Evolutionary conservation across 2,888 invertebrate genomes (phyloP), one percentile per base, ranked within the genome.

Genomic region (Nomada lathburiana): DNA sequence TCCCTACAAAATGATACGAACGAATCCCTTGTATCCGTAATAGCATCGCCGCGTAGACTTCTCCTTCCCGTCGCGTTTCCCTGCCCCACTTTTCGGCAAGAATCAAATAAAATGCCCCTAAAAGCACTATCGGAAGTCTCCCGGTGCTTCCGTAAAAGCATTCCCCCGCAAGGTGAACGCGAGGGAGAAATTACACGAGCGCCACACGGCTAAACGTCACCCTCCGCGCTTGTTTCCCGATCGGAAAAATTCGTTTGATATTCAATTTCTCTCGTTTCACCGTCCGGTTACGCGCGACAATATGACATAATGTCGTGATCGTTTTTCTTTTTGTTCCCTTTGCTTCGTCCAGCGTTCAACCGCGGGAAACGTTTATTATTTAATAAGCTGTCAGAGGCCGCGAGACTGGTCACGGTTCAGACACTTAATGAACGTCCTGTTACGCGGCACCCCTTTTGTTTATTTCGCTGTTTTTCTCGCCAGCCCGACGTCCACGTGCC

Each of bases 21-120:
- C 75, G 74, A 78, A 84, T 76, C 74, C 59, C 73, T 82, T 78
- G 75, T 76, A 67, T 57, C 65, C 53, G 76, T 69, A 71, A 67
- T 69, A 68, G 79, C 69, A 79, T 76, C 68, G 47, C 67, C 55
- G 69, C 57, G 16, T 36, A 36, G 53, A 53, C 82, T 83, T 70
- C 65, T 20, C 60, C 42, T 29, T 52, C 52, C 18, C 60, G 52
- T 26, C 42, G 74, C 60, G 62, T 77, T 80, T 76, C 76, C 78
- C 81, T 85, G 82, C 79, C 82, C 82, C 75, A 86, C 82, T 86
- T 84, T 80, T 86, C 84, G 77, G 76, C 64, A 79, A 65, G 76
- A 87, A 87, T 88, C 87, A 82, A 88, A 86, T 88, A 84, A 83
- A 87, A 87, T 82, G 64, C 76, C 78, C 65, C 82, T 74, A 59